phyloP scores from a whole-genome alignment of 2,888 invertebrate species.

The Phragmatobia fuliginosa region DNA sequence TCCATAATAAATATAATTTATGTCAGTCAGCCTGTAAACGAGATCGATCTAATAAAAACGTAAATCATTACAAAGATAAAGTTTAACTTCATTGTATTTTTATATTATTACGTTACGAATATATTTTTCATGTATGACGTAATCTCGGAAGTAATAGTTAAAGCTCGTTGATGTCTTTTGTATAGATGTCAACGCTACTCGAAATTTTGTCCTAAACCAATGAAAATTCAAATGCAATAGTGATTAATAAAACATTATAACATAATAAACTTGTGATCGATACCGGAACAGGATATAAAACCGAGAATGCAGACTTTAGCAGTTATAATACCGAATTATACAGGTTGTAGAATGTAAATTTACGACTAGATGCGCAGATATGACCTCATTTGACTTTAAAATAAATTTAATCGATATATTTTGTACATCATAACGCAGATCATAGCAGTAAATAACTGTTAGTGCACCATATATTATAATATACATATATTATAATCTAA shows the following conservation, averaged over 20 bases:
- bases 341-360: neutral
- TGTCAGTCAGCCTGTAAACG: no score
- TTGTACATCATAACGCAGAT: neutral
- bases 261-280: neutral
- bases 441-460: neutral
- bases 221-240: no score
- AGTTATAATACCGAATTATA: no score
- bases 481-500: no score
- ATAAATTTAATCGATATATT: neutral
- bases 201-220: neutral
- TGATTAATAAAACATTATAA: neutral
- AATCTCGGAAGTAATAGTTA: neutral
- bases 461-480: no score
- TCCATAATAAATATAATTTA: no score
- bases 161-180: constrained; percentile 51
- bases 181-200: constrained; percentile 27
- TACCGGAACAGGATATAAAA: neutral
- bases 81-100: no score
- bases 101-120: no score
- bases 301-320: neutral
- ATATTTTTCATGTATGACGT: no score
- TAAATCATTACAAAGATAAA: no score
- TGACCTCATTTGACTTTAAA: neutral
- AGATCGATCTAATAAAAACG: no score
- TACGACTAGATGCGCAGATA: neutral